Conservation (phyloP, 2,888 invertebrate genomes). For the Morpho helenor region DNA sequence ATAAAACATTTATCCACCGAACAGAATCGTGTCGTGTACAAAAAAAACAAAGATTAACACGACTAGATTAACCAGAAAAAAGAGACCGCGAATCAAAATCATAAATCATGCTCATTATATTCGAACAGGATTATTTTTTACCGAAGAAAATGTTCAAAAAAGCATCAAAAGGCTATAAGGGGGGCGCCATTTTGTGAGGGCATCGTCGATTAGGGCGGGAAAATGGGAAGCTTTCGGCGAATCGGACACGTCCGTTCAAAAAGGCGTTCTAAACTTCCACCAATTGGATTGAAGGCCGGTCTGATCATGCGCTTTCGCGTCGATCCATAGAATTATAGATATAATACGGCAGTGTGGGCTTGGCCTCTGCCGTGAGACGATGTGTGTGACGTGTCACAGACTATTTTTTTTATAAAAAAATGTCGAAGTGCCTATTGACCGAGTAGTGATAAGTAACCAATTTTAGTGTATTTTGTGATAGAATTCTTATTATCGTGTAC, state of each 20-base stretch:
- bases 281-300: constrained; percentile 52
- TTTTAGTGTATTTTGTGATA: constrained; percentile 49
- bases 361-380: constrained; percentile 60
- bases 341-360: constrained; percentile 75
- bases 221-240: constrained; percentile 54
- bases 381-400: constrained; percentile 43
- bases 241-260: constrained; percentile 41
- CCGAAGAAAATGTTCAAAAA: constrained; percentile 75
- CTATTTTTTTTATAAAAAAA: constrained; percentile 47
- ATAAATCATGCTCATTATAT: constrained; percentile 79
- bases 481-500: constrained; percentile 34
- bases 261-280: constrained; percentile 60
- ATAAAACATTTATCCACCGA: constrained; percentile 24
- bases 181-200: constrained; percentile 76
- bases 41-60: constrained; percentile 71
- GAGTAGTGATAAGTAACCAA: constrained; percentile 39
- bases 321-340: constrained; percentile 74
- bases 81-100: constrained; percentile 67
- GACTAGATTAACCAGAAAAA: constrained; percentile 64
- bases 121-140: constrained; percentile 78
- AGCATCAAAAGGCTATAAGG: constrained; percentile 74
- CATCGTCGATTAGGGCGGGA: constrained; percentile 65
- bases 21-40: constrained; percentile 49
- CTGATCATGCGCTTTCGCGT: constrained; percentile 70
- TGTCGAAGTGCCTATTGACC: constrained; percentile 67